These are phyloP conservation scores for Clarias laeviceps DNA, from an alignment of 2,797 vertebrate species.

Conservation along the genomic window DNA sequence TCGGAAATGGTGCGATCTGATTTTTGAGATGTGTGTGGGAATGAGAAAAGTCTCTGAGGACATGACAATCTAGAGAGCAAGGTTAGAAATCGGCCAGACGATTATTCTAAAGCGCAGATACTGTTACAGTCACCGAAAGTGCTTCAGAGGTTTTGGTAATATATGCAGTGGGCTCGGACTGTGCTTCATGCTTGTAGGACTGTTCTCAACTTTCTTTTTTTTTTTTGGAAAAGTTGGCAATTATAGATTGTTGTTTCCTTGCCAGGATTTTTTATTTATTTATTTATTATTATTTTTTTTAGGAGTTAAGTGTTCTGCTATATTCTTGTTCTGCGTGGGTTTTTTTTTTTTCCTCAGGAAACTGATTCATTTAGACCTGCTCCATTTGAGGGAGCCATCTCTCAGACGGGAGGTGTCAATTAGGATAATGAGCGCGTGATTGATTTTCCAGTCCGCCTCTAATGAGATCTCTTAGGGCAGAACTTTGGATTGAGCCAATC, in stretches of 20 bases:
- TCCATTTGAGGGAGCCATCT: constrained; percentile 52
- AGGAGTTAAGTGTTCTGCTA: constrained; percentile 20
- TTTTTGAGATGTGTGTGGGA: neutral
- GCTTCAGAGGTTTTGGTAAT: constrained; percentile 23
- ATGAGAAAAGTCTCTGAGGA: constrained; percentile 22
- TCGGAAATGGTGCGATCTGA: neutral
- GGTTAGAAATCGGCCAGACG: neutral
- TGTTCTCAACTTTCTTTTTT: constrained; percentile 16
- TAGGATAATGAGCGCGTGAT: constrained; percentile 60
- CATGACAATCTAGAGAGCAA: neutral
- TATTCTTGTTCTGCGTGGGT: constrained; percentile 40
- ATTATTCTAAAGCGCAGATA: constrained; percentile 16
- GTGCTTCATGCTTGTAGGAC: constrained; percentile 10
- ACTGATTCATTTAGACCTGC: constrained; percentile 59
- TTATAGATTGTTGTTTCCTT: constrained; percentile 42
- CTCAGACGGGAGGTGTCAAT: constrained; percentile 51
- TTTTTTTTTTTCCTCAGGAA: constrained; percentile 74
- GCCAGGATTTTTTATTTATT: neutral
- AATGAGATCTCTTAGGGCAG: constrained; percentile 68
- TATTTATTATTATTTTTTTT: constrained; percentile 8
- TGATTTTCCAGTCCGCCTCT: constrained; percentile 60
- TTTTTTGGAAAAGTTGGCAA: constrained; percentile 18
- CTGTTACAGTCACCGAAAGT: constrained; percentile 26
- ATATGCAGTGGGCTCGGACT: neutral
- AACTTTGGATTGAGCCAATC: constrained; percentile 71